These are phyloP conservation scores for Stegodyphus mimosarum DNA, from an alignment of 1,140 invertebrate genomes.

Conservation along the genomic window DNA sequence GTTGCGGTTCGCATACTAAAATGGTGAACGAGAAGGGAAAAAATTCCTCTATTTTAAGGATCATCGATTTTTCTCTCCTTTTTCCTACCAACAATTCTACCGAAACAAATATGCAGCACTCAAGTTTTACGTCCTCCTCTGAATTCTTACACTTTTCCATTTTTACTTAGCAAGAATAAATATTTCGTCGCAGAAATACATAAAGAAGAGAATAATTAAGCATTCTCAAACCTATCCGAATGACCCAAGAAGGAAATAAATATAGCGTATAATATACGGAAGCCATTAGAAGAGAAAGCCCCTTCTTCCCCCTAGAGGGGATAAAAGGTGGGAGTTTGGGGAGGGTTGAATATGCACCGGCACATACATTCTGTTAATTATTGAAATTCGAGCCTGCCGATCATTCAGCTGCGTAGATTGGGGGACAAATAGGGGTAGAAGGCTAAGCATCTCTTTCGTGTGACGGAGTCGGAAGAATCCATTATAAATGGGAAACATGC, in stretches of 20 bases:
- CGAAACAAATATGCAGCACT: too few species aligned
- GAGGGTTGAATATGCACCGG: background rate
- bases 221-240: background rate
- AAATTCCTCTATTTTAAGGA: too few species aligned
- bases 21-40: too few species aligned
- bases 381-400: constrained; percentile 47
- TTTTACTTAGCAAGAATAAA: background rate
- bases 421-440: constrained; percentile 14
- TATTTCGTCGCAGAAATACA: constrained; percentile 20
- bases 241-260: constrained; percentile 5
- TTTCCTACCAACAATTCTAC: too few species aligned
- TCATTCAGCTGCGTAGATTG: constrained; percentile 1
- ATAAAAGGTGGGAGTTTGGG: background rate
- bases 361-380: constrained; percentile 36
- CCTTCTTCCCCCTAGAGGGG: background rate
- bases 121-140: too few species aligned
- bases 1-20: too few species aligned
- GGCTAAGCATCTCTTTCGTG: background rate
- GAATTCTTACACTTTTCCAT: too few species aligned
- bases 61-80: too few species aligned
- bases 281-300: background rate
- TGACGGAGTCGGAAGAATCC: constrained; percentile 15
- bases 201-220: constrained; percentile 43
- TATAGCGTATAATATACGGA: constrained; percentile 27
- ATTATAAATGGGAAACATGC: constrained; percentile 47